phyloP scores from a whole-genome alignment of 2,797 vertebrate species.

The Todus mexicanus region DNA sequence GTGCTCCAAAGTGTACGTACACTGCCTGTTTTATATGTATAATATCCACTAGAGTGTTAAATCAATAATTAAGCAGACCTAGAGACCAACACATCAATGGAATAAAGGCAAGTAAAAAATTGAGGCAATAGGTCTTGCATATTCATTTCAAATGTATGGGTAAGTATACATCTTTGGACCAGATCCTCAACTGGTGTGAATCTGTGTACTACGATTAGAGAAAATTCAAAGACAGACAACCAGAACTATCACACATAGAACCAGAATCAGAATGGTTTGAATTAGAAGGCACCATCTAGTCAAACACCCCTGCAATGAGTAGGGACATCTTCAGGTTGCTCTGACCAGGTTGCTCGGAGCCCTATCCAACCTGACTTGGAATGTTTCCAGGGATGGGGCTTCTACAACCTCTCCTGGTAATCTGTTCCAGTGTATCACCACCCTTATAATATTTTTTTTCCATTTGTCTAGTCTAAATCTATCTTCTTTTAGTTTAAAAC shows the following conservation, averaged over 20 bases:
- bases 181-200: neutral
- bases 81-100: neutral
- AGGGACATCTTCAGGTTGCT: neutral
- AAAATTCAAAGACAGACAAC: neutral
- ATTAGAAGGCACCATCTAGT: neutral
- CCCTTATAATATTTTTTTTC: neutral
- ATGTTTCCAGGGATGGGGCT: neutral
- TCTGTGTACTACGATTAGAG: neutral
- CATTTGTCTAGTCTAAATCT: neutral
- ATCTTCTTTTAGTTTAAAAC: neutral
- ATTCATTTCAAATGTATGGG: neutral
- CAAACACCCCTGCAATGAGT: neutral
- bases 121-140: neutral
- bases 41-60: neutral
- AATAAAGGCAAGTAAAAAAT: conserved; percentile 40
- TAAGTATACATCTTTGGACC: neutral
- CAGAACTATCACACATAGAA: neutral
- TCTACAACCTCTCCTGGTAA: neutral
- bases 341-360: neutral
- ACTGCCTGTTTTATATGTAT: neutral
- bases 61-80: neutral
- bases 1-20: neutral
- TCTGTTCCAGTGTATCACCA: neutral
- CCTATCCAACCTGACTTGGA: neutral
- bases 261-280: neutral